phyloP scores from a whole-genome alignment of 2,797 vertebrate species.

The Acanthornis magna region DNA sequence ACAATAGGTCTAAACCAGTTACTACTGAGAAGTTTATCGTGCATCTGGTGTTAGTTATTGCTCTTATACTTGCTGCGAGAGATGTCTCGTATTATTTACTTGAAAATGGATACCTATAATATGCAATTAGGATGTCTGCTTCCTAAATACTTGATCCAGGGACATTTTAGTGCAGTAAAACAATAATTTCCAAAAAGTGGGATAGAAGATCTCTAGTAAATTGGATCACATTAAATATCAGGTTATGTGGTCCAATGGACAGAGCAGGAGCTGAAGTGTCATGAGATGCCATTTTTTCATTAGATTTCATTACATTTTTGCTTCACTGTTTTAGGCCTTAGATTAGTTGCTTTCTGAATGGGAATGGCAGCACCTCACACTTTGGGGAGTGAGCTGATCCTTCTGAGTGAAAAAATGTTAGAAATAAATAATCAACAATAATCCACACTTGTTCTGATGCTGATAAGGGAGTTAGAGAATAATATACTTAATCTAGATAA shows the following conservation, averaged over 20 bases:
- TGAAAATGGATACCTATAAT: neutral
- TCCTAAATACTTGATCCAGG: neutral
- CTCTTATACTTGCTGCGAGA: rapidly evolving
- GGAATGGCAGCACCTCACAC: neutral
- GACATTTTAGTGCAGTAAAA: neutral
- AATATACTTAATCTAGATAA: neutral
- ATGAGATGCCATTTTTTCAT: neutral
- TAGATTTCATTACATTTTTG: neutral
- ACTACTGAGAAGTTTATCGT: neutral
- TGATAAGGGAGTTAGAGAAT: neutral
- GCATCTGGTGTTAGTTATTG: neutral
- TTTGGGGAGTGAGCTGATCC: neutral
- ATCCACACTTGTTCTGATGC: neutral
- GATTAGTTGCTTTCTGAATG: neutral
- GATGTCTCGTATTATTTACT: neutral
- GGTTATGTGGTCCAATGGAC: neutral
- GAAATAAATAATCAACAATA: neutral
- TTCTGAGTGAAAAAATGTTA: neutral
- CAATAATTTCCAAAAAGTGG: neutral
- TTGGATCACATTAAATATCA: neutral
- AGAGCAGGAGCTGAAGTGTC: neutral
- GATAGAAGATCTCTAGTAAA: neutral
- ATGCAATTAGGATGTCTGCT: neutral
- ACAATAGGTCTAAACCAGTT: neutral
- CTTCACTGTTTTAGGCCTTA: neutral